Base-by-base conservation (phyloP, 2,113 vertebrate genomes). In the Perccottus glenii region DNA sequence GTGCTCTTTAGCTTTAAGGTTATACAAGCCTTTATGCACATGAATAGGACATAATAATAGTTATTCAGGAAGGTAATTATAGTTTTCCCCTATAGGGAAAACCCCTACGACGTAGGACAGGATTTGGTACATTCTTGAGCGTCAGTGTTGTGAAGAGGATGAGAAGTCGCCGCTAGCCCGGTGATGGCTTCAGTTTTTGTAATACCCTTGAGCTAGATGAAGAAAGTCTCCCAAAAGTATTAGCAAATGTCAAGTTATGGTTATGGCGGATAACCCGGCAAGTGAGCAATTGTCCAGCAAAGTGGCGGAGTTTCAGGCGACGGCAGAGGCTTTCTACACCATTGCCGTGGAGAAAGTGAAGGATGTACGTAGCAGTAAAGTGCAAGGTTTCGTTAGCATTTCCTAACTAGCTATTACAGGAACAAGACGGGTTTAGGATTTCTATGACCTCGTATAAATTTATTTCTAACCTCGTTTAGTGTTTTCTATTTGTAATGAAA, bases 311-410 rank as follows among this genome's bases (percentile, higher is more conserved):
- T 80, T 91, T 5, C 79, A 81, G 79, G 77, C 73, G 60, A 81
- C 85, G 35, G 91, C 86, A 3, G 89, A 79, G 60, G 71, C 76
- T 70, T 93, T 89, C 85, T 94, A 93, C 88, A 87, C 84, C 46
- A 60, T 90, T 33, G 92, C 88, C 5, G 82, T 92, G 83, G 91
- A 93, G 84, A 92, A 82, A 87, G 90, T 93, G 67, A 93, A 89
- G 77, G 89, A 92, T 92, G 93, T 93, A 77, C 32, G 89, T 87
- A 55, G 52, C 33, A 55, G 6, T 38, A 81, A 77, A 87, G 90
- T 87, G 83, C 63, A 79, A 88, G 73, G 75, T 82, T 80, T 75
- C 36, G 70, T 84, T 86, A 90, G 87, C 88, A 86, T 87, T 69
- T 63, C 16, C 46, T 47, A 48, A 55, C 66, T 87, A 87, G 80